Percentiles rank a stretch among this genome's conserved stretches.
Evolutionary conservation across 1,140 invertebrate species (phyloP).

Genomic region (Sipha flava): DNA sequence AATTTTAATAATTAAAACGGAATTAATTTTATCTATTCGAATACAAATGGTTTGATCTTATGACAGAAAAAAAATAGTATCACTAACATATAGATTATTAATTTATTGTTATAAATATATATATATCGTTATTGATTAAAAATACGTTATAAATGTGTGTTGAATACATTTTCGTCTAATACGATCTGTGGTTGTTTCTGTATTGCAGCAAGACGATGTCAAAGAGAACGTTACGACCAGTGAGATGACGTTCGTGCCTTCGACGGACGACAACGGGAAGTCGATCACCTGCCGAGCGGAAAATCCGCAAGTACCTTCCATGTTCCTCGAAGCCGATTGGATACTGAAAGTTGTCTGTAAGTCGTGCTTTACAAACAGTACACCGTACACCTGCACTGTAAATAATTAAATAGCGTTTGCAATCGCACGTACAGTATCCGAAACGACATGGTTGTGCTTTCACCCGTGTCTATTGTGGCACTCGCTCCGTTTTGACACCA

Average conservation of each 20-base stretch:
- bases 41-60: too few relatives aligned
- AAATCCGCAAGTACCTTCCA: conserved; percentile 73
- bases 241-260: conserved; percentile 65
- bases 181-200: conserved; percentile 31
- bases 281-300: conserved; percentile 76
- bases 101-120: too few relatives aligned
- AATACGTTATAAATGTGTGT: not conserved
- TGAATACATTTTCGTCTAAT: not conserved
- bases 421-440: too few relatives aligned
- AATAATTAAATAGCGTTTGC: not conserved
- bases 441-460: too few relatives aligned
- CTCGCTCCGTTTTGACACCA: too few relatives aligned
- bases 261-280: conserved; percentile 69
- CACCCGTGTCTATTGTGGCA: too few relatives aligned
- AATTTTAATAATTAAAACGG: too few relatives aligned
- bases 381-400: not conserved
- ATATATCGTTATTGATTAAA: too few relatives aligned
- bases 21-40: too few relatives aligned
- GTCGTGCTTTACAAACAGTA: conserved; percentile 39
- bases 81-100: too few relatives aligned
- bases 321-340: conserved; percentile 72
- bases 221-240: conserved; percentile 75
- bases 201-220: conserved; percentile 61
- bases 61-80: too few relatives aligned
- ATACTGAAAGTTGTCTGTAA: conserved; percentile 81